A percentile compares a stretch with the other conserved stretches of the same genome.
These are phyloP conservation scores for Loripinus fragilis DNA, from an alignment of 2,888 invertebrate species.

Conservation along the genomic window DNA sequence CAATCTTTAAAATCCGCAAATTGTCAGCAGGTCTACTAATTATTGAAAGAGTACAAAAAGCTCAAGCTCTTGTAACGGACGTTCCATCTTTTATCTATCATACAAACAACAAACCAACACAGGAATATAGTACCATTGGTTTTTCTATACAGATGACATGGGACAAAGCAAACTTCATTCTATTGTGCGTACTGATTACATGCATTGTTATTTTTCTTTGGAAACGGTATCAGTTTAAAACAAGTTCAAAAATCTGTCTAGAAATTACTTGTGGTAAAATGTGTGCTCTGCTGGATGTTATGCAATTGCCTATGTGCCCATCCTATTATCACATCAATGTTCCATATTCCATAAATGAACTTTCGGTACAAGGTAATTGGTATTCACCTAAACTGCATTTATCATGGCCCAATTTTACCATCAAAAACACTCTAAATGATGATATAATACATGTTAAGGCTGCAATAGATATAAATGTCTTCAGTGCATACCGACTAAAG, in stretches of 20 bases:
- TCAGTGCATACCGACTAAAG: not conserved
- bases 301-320: constrained; percentile 14
- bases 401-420: not conserved
- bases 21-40: not conserved
- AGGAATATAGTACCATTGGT: not conserved
- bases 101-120: no score
- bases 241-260: not conserved
- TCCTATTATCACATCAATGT: not conserved
- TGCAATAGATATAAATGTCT: not conserved
- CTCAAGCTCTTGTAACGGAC: not conserved
- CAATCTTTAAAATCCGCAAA: constrained; percentile 15
- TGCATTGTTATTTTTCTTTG: constrained; percentile 1
- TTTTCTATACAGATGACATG: not conserved
- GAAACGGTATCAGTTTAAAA: not conserved
- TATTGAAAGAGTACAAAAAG: not conserved
- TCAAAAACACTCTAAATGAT: not conserved
- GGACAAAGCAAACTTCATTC: constrained; percentile 5
- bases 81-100: not conserved
- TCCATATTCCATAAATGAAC: not conserved
- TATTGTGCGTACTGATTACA: not conserved
- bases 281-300: not conserved
- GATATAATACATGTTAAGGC: not conserved
- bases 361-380: not conserved
- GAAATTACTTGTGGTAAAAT: not conserved
- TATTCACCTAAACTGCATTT: constrained; percentile 2